Conservation (phyloP, 1,140 invertebrate genomes). For the Lepidostoma basale region DNA sequence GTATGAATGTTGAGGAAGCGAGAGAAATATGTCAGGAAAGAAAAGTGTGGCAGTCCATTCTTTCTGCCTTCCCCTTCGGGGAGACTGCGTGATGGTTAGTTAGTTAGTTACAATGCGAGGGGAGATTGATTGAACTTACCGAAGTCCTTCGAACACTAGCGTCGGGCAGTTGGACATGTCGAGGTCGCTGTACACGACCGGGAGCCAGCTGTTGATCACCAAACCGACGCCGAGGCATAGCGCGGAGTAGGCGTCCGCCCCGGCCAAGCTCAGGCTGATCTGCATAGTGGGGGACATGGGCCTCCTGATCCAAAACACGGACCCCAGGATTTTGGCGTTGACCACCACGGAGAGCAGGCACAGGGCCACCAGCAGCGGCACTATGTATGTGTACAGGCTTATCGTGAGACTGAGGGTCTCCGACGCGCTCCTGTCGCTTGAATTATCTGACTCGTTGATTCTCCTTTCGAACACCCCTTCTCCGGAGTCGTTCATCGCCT, state of each 20-base stretch:
- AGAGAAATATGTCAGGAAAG: no score
- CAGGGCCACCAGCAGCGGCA: constrained; percentile 51
- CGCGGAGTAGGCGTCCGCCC: constrained; percentile 64
- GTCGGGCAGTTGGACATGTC: constrained; percentile 34
- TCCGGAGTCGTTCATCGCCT: no score
- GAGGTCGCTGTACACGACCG: constrained; percentile 40
- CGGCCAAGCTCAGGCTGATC: constrained; percentile 66
- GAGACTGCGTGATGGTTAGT: no score
- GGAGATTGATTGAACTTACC: constrained; percentile 7
- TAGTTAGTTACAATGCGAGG: no score
- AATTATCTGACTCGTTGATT: no score
- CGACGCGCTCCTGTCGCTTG: no score
- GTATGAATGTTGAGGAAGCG: no score
- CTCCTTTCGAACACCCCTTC: no score
- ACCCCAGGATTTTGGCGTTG: constrained; percentile 61
- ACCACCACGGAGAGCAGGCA: constrained; percentile 60
- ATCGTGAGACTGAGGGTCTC: no score
- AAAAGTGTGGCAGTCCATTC: no score
- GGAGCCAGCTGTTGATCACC: constrained; percentile 63
- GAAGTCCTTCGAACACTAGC: constrained; percentile 25
- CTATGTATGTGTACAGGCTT: constrained; percentile 46
- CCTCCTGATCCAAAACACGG: constrained; percentile 61
- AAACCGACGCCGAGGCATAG: constrained; percentile 59
- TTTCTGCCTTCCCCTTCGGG: no score
- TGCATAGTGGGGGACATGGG: constrained; percentile 65